These are phyloP conservation scores for Ochotona princeps DNA, from an alignment of 2,113 vertebrate genomes.

Conservation along the genomic window DNA sequence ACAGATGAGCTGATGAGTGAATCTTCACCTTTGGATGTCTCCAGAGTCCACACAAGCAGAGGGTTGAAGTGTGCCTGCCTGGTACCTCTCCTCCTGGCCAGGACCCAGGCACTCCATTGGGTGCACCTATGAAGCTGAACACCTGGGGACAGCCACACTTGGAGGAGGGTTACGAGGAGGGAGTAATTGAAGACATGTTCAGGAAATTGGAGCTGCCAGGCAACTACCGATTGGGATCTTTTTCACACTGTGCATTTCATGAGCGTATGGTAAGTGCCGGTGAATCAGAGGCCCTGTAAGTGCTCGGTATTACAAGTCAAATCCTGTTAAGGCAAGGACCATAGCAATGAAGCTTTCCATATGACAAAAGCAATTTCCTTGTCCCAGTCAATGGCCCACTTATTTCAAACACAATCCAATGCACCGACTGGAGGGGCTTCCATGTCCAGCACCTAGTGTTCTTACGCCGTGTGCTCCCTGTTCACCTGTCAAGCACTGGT, in stretches of 20 bases:
- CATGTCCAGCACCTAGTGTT: background rate
- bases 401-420: conserved; percentile 69
- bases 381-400: conserved; percentile 67
- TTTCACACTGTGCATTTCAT: conserved; percentile 51
- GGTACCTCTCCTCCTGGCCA: background rate
- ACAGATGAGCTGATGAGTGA: background rate
- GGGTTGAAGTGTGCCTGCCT: background rate
- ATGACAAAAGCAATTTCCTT: conserved; percentile 72
- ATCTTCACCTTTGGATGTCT: background rate
- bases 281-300: conserved; percentile 61
- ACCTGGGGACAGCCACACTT: too few relatives aligned
- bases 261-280: conserved; percentile 62
- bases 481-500: background rate
- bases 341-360: conserved; percentile 54
- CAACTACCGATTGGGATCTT: conserved; percentile 43
- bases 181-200: conserved; percentile 39
- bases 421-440: background rate
- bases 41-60: background rate
- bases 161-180: conserved; percentile 17
- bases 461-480: background rate
- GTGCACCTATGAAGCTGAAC: background rate
- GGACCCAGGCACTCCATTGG: background rate
- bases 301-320: conserved; percentile 68
- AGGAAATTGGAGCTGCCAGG: conserved; percentile 68
- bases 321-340: conserved; percentile 49